Conservation (phyloP, 2,797 vertebrate genomes). For the Allobates femoralis region DNA sequence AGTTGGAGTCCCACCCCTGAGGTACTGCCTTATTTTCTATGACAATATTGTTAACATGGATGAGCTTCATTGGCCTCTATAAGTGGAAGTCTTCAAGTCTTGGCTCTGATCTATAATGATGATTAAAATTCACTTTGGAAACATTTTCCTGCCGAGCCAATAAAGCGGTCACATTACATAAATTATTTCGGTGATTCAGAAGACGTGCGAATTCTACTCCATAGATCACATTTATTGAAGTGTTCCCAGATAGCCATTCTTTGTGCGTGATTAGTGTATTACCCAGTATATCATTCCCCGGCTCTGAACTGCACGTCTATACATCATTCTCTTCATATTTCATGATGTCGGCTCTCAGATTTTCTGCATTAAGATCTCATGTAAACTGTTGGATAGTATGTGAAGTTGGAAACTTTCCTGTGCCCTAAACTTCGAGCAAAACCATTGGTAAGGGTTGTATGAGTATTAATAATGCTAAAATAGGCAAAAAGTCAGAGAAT, state of each 20-base stretch:
- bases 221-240: constrained; percentile 55
- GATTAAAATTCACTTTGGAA: constrained; percentile 44
- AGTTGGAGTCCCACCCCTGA: not conserved
- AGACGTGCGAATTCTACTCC: constrained; percentile 25
- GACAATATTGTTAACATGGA: not conserved
- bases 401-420: not conserved
- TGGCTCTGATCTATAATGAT: constrained; percentile 7
- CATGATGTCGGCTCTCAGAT: constrained; percentile 10
- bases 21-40: not conserved
- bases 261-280: constrained; percentile 43
- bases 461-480: not conserved
- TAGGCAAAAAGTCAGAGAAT: not conserved
- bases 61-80: constrained; percentile 8
- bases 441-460: not conserved
- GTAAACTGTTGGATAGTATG: no score
- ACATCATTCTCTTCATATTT: constrained; percentile 36
- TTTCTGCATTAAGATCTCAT: not conserved
- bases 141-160: constrained; percentile 17
- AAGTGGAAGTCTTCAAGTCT: not conserved
- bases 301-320: not conserved
- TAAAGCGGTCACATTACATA: constrained; percentile 38
- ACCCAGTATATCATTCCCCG: constrained; percentile 33
- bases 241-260: constrained; percentile 53
- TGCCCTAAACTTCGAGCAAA: not conserved
- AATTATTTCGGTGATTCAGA: constrained; percentile 43